These are phyloP conservation scores for Archips crataeganus DNA, from an alignment of 2,888 invertebrate genomes.

Conservation along the genomic window DNA sequence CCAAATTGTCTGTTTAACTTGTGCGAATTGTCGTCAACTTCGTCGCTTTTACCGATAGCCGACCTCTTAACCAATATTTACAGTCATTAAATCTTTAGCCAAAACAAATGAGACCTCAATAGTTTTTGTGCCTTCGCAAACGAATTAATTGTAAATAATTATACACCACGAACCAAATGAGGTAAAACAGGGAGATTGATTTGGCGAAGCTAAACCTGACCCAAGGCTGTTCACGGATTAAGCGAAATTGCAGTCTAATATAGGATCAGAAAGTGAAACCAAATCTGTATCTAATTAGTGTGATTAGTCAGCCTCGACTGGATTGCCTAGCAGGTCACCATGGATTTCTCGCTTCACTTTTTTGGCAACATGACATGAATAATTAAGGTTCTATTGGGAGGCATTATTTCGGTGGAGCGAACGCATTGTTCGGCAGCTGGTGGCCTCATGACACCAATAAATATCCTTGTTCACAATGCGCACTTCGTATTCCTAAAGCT, in stretches of 20 bases:
- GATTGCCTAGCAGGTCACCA: constrained; percentile 64
- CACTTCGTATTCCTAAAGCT: constrained; percentile 40
- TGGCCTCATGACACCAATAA: constrained; percentile 75
- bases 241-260: constrained; percentile 51
- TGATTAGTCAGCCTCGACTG: constrained; percentile 68
- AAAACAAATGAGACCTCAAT: constrained; percentile 60
- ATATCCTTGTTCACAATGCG: constrained; percentile 60
- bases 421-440: constrained; percentile 65
- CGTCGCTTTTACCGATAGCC: constrained; percentile 70
- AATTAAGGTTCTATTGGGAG: constrained; percentile 59
- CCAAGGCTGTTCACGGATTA: constrained; percentile 70
- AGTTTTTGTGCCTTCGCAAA: constrained; percentile 51
- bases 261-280: constrained; percentile 75
- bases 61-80: constrained; percentile 79
- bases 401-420: constrained; percentile 57
- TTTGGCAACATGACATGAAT: constrained; percentile 73
- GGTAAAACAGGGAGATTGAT: constrained; percentile 45
- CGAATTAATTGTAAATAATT: constrained; percentile 55
- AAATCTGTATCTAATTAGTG: constrained; percentile 70
- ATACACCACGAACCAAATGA: constrained; percentile 46
- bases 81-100: constrained; percentile 64
- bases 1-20: constrained; percentile 58
- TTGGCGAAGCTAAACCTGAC: constrained; percentile 57
- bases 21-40: constrained; percentile 55
- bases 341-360: constrained; percentile 66